Conservation (phyloP, 2,888 invertebrate species). For the Erynnis tages region DNA sequence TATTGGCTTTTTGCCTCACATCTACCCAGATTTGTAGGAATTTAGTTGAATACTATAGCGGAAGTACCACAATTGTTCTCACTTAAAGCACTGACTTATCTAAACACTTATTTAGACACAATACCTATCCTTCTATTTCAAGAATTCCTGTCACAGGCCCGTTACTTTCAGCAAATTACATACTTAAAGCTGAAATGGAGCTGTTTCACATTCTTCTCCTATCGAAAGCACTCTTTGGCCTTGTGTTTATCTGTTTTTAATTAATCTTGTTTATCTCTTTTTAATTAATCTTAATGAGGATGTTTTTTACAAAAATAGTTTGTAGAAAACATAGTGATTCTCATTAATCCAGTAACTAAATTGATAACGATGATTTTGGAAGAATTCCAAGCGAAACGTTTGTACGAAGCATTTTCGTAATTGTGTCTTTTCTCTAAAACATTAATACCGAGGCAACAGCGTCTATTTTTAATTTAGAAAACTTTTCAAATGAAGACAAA, state of each 20-base stretch:
- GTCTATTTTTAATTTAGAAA: conserved; percentile 63
- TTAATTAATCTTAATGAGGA: conserved; percentile 15
- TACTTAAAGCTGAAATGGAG: not conserved
- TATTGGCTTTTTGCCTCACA: too few relatives aligned
- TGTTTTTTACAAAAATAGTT: too few relatives aligned
- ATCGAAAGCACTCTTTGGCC: conserved; percentile 14
- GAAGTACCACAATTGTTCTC: too few relatives aligned
- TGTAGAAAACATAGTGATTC: conserved; percentile 43
- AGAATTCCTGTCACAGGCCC: too few relatives aligned
- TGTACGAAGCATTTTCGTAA: conserved; percentile 65
- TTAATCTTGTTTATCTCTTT: too few relatives aligned
- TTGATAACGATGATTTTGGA: conserved; percentile 69
- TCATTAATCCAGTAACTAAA: conserved; percentile 71
- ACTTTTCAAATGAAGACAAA: conserved; percentile 34
- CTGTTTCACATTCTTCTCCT: not conserved
- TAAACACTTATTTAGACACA: too few relatives aligned
- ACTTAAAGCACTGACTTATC: too few relatives aligned
- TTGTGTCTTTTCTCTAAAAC: conserved; percentile 67
- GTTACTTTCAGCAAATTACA: conserved; percentile 3
- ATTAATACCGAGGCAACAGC: conserved; percentile 53
- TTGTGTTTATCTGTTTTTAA: conserved; percentile 22
- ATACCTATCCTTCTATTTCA: too few relatives aligned
- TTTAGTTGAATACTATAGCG: too few relatives aligned
- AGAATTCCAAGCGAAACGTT: conserved; percentile 70
- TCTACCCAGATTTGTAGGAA: too few relatives aligned